These are phyloP conservation scores for Scaptomyza hsui DNA, from an alignment of 1,140 invertebrate species.

Conservation along the genomic window DNA sequence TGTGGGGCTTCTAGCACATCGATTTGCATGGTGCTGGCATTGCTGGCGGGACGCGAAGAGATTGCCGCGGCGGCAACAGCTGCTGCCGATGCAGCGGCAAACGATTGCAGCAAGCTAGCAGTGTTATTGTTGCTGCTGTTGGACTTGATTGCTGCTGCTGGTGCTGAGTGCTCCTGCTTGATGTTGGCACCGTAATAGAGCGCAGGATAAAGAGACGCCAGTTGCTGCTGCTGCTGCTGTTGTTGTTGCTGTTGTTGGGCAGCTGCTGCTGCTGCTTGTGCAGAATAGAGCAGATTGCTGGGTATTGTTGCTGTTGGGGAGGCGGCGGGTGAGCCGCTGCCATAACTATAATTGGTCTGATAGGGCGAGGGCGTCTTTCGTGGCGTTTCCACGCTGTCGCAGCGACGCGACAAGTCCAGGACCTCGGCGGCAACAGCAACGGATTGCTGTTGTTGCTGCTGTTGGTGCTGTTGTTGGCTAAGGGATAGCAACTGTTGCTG, in stretches of 20 bases:
- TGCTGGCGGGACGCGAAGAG: constrained; percentile 60
- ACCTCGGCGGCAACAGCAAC: constrained; percentile 55
- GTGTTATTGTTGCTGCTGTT: constrained; percentile 48
- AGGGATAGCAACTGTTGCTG: constrained; percentile 76
- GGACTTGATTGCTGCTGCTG: constrained; percentile 20
- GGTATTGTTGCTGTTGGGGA: constrained; percentile 62
- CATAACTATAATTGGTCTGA: constrained; percentile 71
- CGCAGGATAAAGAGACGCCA: constrained; percentile 70
- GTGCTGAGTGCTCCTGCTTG: constrained; percentile 56
- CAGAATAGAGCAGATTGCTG: constrained; percentile 66
- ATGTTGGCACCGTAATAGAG: constrained; percentile 67
- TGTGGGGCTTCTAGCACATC: constrained; percentile 70
- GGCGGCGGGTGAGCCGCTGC: constrained; percentile 62
- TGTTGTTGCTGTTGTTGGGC: constrained; percentile 58
- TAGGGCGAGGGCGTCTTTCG: constrained; percentile 81
- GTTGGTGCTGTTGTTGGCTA: constrained; percentile 59
- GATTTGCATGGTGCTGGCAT: constrained; percentile 73
- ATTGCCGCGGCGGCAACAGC: constrained; percentile 50
- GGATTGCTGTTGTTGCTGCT: constrained; percentile 34
- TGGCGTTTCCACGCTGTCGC: constrained; percentile 78
- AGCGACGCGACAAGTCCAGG: constrained; percentile 81
- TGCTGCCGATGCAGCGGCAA: constrained; percentile 67
- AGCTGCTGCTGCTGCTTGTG: constrained; percentile 52
- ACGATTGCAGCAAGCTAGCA: constrained; percentile 67
- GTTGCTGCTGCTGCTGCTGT: constrained; percentile 52